Percentiles rank a stretch among this genome's conserved stretches.
Conservation (phyloP, 2,888 invertebrate genomes). For the Hyalella azteca region DNA sequence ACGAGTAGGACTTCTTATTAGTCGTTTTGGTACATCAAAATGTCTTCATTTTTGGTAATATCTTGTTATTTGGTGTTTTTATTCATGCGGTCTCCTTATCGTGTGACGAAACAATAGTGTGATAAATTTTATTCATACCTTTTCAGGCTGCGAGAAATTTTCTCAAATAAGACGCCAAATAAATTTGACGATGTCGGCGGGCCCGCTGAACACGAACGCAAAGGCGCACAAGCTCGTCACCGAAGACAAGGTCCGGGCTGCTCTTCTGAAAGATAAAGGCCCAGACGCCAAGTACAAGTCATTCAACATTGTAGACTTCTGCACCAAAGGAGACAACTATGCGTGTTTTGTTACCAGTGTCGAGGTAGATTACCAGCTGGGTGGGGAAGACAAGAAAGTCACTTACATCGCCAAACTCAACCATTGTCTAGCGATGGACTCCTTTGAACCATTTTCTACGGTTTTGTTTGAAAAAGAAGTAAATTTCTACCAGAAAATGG, state of each 20-base stretch:
- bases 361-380: constrained; percentile 35
- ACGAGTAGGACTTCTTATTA: too few relatives aligned
- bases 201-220: not conserved
- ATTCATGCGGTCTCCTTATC: too few relatives aligned
- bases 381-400: not conserved
- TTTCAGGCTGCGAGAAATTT: not conserved
- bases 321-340: constrained; percentile 47
- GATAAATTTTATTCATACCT: too few relatives aligned
- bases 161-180: not conserved
- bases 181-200: not conserved
- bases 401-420: constrained; percentile 43
- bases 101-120: too few relatives aligned
- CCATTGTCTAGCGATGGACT: not conserved
- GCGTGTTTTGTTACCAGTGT: constrained; percentile 45
- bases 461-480: constrained; percentile 41
- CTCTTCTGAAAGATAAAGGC: constrained; percentile 42
- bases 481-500: constrained; percentile 34
- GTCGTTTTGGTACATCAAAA: too few relatives aligned
- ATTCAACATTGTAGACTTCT: constrained; percentile 38
- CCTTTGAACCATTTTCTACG: not conserved
- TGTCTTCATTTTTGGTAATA: too few relatives aligned
- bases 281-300: constrained; percentile 26
- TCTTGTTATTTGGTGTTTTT: too few relatives aligned
- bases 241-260: constrained; percentile 34
- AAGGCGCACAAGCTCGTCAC: constrained; percentile 39